Conservation (phyloP, 2,113 vertebrate genomes). For the Microtus montanus region DNA sequence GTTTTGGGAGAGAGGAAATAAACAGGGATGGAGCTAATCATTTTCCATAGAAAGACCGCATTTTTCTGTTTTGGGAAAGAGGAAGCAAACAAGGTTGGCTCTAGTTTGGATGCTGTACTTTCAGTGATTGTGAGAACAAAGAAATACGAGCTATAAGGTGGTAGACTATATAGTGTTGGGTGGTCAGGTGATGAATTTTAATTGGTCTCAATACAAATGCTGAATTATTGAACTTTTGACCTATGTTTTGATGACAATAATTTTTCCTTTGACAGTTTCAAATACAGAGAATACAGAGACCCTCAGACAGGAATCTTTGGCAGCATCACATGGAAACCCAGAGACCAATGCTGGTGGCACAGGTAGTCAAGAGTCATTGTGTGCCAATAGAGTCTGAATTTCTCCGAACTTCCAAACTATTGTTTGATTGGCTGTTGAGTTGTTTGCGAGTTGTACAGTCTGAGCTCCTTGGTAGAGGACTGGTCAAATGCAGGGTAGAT, state of each 20-base stretch:
- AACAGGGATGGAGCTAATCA: not conserved
- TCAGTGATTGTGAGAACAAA: not conserved
- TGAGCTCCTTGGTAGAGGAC: not conserved
- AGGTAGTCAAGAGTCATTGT: not conserved
- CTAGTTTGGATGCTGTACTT: not conserved
- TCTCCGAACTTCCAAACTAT: not conserved
- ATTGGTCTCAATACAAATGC: not conserved
- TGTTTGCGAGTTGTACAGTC: not conserved
- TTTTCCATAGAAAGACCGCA: not conserved
- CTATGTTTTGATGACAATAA: not conserved
- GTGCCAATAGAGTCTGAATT: not conserved
- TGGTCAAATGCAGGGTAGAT: not conserved
- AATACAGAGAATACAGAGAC: rapidly evolving
- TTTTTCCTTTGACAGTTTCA: not conserved
- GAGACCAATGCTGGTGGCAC: rapidly evolving
- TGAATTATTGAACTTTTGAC: not conserved
- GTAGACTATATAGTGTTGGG: not conserved
- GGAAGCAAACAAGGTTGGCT: not conserved
- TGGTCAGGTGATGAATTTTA: not conserved
- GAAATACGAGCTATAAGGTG: not conserved
- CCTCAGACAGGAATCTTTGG: rapidly evolving
- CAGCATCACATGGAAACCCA: rapidly evolving
- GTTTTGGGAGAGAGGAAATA: not conserved
- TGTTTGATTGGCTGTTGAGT: not conserved
- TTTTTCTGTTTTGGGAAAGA: not conserved